Evolutionary conservation across 2,797 vertebrate species (phyloP), one percentile per base, ranked within the genome.

Genomic region (Neomorphus geoffroyi): DNA sequence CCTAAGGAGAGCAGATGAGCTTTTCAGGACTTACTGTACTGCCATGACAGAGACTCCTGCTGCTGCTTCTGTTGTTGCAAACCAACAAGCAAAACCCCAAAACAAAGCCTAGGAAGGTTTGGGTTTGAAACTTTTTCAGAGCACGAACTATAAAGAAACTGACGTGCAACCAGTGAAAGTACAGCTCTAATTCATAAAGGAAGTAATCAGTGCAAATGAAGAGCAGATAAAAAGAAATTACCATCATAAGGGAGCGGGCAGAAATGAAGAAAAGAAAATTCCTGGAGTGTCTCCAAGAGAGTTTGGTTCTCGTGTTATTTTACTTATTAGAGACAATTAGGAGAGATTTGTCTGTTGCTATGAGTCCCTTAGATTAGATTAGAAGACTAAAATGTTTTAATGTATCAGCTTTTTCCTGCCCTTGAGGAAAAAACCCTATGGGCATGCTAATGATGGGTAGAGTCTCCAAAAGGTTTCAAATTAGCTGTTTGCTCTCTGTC

Each of bases 161-260:
- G 82, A 72, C 21, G 35, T 16, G 43, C 37, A 73, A 24, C 15
- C 48, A 70, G 43, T 69, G 53, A 79, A 94, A 82, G n/a, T 60
- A 71, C 64, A 73, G 16, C 39, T 91, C 46, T 87, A 92, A 94
- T 91, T 85, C 89, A 70, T 78, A 85, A 80, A 45, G 71, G 78
- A 94, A 91, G 54, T 46, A 92, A 96, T 93, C 87, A 81, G 72
- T 79, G 86, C 73, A 95, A 92, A 90, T 81, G 62, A 94, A 88
- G 73, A 93, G 54, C 57, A 90, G 86, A 92, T 79, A 88, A 92
- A 95, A 95, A 94, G 90, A 92, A 94, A 93, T 93, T 90, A 13
- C 28, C 62, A 69, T 79, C n/a, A 33, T 56, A 84, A 84, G 57
- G 26, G 45, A 89, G 58, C 69, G 79, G 61, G 39, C 58, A 88